Evolutionary conservation across 2,888 invertebrate species (phyloP).

Genomic region (Lasioglossum vierecki): DNA sequence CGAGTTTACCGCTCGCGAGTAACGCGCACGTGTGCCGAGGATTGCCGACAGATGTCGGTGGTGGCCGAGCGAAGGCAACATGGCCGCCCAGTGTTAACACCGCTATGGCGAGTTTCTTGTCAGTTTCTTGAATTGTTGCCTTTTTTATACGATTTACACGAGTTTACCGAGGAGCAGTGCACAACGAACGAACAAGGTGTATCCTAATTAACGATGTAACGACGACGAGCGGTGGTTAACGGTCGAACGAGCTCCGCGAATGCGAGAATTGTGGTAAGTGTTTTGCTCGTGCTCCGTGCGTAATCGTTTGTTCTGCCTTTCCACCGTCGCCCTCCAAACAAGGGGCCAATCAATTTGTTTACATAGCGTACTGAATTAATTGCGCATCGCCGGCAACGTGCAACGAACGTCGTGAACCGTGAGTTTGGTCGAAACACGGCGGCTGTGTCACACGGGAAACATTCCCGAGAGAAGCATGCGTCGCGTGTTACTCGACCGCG

Average conservation of each 20-base stretch:
- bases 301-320: conserved; percentile 46
- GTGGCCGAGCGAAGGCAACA: conserved; percentile 66
- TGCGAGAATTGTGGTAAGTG: conserved; percentile 71
- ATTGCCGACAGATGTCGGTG: conserved; percentile 55
- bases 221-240: conserved; percentile 27
- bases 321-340: conserved; percentile 54
- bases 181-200: conserved; percentile 58
- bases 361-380: conserved; percentile 35
- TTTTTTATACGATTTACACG: conserved; percentile 78
- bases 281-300: conserved; percentile 48
- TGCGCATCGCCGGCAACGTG: conserved; percentile 3
- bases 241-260: conserved; percentile 31
- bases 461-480: conserved; percentile 32
- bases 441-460: conserved; percentile 11
- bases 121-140: conserved; percentile 76
- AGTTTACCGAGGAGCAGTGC: conserved; percentile 63
- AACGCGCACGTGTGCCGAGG: neutral
- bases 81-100: conserved; percentile 80
- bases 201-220: conserved; percentile 70
- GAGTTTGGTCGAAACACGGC: neutral
- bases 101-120: conserved; percentile 80
- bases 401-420: neutral
- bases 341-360: conserved; percentile 65
- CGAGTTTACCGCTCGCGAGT: neutral
- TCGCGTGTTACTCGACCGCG: conserved; percentile 40